Evolutionary conservation across 2,113 vertebrate species (phyloP).

Genomic region (Puma concolor): DNA sequence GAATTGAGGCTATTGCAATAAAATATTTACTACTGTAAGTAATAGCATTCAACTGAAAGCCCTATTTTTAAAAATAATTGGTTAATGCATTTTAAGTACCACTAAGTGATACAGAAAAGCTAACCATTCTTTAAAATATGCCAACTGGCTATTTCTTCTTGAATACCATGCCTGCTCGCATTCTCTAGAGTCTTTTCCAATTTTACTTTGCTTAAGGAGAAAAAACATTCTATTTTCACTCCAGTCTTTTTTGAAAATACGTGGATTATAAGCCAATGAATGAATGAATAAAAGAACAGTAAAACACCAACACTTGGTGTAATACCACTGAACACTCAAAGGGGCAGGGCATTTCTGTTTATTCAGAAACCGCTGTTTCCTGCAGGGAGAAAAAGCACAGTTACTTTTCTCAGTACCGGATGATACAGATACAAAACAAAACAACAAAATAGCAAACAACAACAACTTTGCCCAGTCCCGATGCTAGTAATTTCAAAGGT

Average conservation of each 20-base stretch:
- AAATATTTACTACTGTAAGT: constrained; percentile 75
- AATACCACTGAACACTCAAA: background rate
- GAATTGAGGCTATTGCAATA: background rate
- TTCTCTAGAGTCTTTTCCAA: background rate
- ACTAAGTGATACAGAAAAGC: background rate
- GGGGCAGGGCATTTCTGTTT: background rate
- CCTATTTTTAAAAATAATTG: constrained; percentile 65
- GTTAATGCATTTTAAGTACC: constrained; percentile 39
- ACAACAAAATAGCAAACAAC: background rate
- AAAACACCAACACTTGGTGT: background rate
- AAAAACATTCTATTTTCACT: background rate
- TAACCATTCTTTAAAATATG: background rate
- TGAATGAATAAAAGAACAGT: background rate
- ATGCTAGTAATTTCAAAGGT: background rate
- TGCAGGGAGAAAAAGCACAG: background rate
- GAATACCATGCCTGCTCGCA: background rate
- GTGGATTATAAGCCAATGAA: background rate
- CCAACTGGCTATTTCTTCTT: background rate
- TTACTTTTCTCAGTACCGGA: background rate
- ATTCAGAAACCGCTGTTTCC: background rate
- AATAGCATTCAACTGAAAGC: constrained; percentile 53
- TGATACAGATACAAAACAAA: background rate
- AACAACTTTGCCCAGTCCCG: background rate
- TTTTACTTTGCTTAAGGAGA: background rate
- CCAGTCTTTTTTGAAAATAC: background rate